phyloP scores from a whole-genome alignment of 2,888 invertebrate genomes.

The Euzophera pinguis region DNA sequence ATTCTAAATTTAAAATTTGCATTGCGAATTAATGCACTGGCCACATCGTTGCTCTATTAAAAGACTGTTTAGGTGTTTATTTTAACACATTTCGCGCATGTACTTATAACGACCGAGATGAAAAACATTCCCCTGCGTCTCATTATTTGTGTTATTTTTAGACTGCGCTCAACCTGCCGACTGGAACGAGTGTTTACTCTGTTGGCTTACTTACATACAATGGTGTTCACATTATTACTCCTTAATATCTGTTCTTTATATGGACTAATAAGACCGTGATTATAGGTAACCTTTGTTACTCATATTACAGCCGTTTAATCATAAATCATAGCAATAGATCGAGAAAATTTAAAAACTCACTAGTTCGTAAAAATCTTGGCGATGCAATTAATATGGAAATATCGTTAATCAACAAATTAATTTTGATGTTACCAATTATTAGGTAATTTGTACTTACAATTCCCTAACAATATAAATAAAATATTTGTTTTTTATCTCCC shows the following conservation, averaged over 20 bases:
- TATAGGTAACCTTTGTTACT: not conserved
- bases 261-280: conserved; percentile 16
- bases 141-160: conserved; percentile 77
- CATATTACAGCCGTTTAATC: not conserved
- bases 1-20: conserved; percentile 59
- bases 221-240: conserved; percentile 61
- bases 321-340: conserved; percentile 54
- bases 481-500: too few relatives aligned
- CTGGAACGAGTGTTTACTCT: conserved; percentile 68
- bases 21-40: conserved; percentile 70
- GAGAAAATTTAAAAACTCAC: conserved; percentile 47
- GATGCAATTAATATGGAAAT: conserved; percentile 53
- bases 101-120: conserved; percentile 69
- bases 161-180: conserved; percentile 70
- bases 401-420: too few relatives aligned
- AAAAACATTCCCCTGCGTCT: conserved; percentile 79
- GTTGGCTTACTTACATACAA: conserved; percentile 66
- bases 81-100: conserved; percentile 77
- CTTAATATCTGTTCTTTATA: conserved; percentile 34
- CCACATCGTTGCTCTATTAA: conserved; percentile 72
- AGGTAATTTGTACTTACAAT: too few relatives aligned
- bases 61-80: conserved; percentile 75
- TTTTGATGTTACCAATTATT: too few relatives aligned
- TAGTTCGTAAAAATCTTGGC: conserved; percentile 43
- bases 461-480: too few relatives aligned